Conservation (phyloP, 1,140 invertebrate genomes). For the Rhopalosiphum maidis region DNA sequence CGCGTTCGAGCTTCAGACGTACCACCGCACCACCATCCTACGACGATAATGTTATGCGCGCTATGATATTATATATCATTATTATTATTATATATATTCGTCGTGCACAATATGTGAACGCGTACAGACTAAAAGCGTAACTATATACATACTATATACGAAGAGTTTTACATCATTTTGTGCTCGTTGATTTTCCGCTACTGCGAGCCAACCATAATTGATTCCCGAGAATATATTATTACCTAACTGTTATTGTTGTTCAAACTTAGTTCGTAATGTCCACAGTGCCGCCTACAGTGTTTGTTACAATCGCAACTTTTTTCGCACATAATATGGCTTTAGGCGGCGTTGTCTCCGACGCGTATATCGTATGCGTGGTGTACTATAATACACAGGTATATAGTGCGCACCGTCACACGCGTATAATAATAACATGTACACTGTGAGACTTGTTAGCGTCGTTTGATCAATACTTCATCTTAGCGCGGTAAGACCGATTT, state of each 20-base stretch:
- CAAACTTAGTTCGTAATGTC: not conserved
- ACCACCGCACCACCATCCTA: not conserved
- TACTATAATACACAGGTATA: not conserved
- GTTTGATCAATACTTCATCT: constrained; percentile 16
- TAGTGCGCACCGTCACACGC: not conserved
- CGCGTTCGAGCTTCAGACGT: not conserved
- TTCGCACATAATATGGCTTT: not conserved
- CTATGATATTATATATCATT: not conserved
- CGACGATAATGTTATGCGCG: not conserved
- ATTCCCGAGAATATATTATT: not conserved
- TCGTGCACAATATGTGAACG: not conserved
- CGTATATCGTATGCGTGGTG: not conserved
- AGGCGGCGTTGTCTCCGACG: not conserved
- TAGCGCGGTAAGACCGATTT: not conserved
- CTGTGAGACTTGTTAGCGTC: not conserved
- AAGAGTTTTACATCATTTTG: not conserved
- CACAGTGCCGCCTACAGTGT: too few relatives aligned
- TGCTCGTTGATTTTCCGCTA: not conserved
- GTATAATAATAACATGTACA: not conserved
- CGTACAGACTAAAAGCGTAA: not conserved
- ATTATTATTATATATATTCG: not conserved
- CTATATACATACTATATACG: not conserved
- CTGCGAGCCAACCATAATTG: not conserved
- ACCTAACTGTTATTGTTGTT: not conserved
- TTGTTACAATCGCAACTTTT: not conserved